A percentile compares a stretch with the other conserved stretches of the same genome.
Conservation (phyloP, 2,888 invertebrate genomes). For the Syritta pipiens region DNA sequence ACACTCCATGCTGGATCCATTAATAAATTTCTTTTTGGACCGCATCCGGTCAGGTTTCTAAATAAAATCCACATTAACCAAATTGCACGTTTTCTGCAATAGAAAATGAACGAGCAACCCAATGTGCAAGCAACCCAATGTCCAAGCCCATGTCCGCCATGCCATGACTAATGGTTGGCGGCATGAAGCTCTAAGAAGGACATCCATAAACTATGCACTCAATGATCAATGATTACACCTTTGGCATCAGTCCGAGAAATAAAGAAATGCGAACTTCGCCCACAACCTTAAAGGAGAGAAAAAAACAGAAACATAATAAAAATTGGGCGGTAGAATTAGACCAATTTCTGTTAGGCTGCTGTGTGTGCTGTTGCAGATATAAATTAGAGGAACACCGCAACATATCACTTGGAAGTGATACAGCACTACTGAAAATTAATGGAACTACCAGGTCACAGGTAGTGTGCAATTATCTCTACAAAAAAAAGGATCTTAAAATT, state of each 20-base stretch:
- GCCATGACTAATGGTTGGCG: constrained; percentile 47
- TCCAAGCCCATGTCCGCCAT: too few relatives aligned
- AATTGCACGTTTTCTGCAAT: constrained; percentile 25
- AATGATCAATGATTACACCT: constrained; percentile 63
- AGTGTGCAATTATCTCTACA: constrained; percentile 55
- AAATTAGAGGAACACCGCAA: constrained; percentile 20
- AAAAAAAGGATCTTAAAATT: constrained; percentile 3
- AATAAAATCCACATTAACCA: constrained; percentile 21
- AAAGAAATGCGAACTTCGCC: constrained; percentile 45
- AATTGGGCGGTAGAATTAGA: constrained; percentile 66
- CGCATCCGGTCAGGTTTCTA: constrained; percentile 13
- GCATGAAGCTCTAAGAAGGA: constrained; percentile 35
- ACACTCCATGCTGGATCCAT: too few relatives aligned
- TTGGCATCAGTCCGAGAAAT: constrained; percentile 10
- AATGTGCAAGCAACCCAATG: too few relatives aligned
- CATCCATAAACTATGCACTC: constrained; percentile 52
- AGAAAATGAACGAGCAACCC: not conserved
- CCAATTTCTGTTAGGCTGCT: constrained; percentile 59
- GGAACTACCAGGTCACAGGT: constrained; percentile 58
- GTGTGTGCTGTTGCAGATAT: constrained; percentile 19
- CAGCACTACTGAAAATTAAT: constrained; percentile 67
- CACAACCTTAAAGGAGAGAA: too few relatives aligned
- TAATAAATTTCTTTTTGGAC: not conserved
- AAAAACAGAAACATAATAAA: too few relatives aligned
- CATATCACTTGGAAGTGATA: constrained; percentile 63